Base-by-base conservation (phyloP, 23 tunicate species). In the Aplidium turbinatum region DNA sequence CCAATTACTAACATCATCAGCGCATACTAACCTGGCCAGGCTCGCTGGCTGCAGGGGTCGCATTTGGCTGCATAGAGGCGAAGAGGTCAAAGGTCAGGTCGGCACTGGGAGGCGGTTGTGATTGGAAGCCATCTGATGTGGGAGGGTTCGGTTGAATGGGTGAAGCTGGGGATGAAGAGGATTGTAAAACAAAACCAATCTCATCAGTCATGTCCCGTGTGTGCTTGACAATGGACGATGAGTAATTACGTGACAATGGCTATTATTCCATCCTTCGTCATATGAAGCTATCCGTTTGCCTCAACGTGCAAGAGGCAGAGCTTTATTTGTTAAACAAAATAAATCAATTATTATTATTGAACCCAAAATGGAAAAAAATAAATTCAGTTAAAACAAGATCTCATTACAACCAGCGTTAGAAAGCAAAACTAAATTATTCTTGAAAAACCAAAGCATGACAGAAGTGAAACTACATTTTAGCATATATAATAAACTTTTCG, bases 41-140 rank as follows among this genome's bases (percentile, higher is more conserved):
- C 13, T 42, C 48, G 13, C 48, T 9, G 48, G 67, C 36, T 29
- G 35, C 5, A 4, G 35, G 38, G 31, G 7, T 60, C 3, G n/a
- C 36, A n/a, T 60, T 27, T 5, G 67, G 31, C 24, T 68, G 85
- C 33, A 79, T 36, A 5, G 85, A 69, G 24, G 77, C 80, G 40
- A 87, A 87, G 35, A 87, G 70, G 39, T 87, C 94, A 55, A 72
- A 84, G 11, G 94, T 72, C 20, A 87, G 70, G 56, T 87, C 94
- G 47, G 84, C 63, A 42, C 94, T 87, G 3, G 94, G 86, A 16
- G 56, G 77, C 38, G 66, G 69, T 46, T 77, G 26, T 19, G 68
- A 31, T 47, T 18, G 36, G 4, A 40, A 60, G 18, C 23, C 61
- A 1, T 72, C 42, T 33, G 60, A 16, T 29, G 66, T 21, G 25